These are phyloP conservation scores for Rhagium mordax DNA, from an alignment of 2,888 invertebrate genomes.

Conservation along the genomic window DNA sequence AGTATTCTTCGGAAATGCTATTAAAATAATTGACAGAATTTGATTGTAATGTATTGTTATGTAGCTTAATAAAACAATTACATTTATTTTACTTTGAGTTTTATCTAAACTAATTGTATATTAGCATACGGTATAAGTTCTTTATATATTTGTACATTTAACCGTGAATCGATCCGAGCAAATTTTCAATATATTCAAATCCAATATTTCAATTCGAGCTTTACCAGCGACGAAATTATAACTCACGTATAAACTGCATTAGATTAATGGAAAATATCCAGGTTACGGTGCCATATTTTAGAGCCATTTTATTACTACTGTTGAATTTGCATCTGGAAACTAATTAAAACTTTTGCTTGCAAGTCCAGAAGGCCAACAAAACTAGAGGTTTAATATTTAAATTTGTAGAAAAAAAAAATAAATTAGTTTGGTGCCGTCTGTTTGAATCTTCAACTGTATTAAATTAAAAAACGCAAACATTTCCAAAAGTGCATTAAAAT, in stretches of 20 bases:
- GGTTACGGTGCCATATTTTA: background rate
- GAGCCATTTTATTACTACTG: background rate
- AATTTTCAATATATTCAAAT: background rate
- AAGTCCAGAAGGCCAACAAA: background rate
- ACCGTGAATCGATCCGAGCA: background rate
- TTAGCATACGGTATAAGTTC: too few species aligned
- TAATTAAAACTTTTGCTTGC: constrained; percentile 8
- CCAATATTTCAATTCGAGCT: constrained; percentile 4
- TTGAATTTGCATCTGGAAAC: background rate
- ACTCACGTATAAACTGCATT: background rate
- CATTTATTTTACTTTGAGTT: too few species aligned
- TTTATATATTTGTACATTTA: too few species aligned
- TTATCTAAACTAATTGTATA: too few species aligned
- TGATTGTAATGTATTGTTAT: too few species aligned
- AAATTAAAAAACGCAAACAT: too few species aligned
- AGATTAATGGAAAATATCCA: background rate
- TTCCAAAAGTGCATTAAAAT: too few species aligned
- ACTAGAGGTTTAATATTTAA: background rate
- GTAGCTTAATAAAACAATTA: too few species aligned
- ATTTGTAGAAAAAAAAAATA: background rate
- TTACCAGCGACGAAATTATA: background rate
- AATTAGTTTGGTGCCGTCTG: background rate
- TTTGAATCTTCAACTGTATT: background rate
- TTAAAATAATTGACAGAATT: too few species aligned
- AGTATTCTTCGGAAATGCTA: too few species aligned